Evolutionary conservation across 2,888 invertebrate species (phyloP).

Genomic region (Coecobrya sp.): DNA sequence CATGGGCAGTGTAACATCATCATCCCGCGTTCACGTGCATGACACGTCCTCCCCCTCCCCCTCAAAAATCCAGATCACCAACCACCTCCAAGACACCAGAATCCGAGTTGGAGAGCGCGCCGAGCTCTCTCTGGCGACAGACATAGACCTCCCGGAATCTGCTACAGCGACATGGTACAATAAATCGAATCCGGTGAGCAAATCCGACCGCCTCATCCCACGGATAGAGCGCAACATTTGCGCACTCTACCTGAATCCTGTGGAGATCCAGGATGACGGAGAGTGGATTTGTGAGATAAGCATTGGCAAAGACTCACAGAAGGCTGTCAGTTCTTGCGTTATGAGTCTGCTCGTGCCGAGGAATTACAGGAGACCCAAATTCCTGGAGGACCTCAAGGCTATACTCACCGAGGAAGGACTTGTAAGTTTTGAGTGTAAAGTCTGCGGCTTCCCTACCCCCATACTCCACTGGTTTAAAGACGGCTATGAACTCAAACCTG

Average conservation of each 20-base stretch:
- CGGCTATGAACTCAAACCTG: conserved; percentile 96
- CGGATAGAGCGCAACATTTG: conserved; percentile 94
- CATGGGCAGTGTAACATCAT: conserved; percentile 95
- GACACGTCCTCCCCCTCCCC: background rate
- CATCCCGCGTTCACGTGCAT: conserved; percentile 93
- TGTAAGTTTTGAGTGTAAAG: conserved; percentile 96
- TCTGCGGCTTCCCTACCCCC: conserved; percentile 89
- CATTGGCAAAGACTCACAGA: conserved; percentile 87
- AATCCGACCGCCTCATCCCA: conserved; percentile 88
- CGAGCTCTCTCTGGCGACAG: conserved; percentile 88
- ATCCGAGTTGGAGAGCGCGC: conserved; percentile 93
- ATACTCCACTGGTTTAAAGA: conserved; percentile 96
- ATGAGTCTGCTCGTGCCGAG: conserved; percentile 92
- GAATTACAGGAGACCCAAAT: conserved; percentile 95
- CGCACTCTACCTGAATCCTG: conserved; percentile 92
- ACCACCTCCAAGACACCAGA: conserved; percentile 90
- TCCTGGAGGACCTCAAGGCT: conserved; percentile 96
- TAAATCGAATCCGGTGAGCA: conserved; percentile 91
- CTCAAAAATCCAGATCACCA: background rate
- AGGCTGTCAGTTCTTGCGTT: conserved; percentile 81
- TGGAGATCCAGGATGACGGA: conserved; percentile 94
- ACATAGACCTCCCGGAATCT: conserved; percentile 93
- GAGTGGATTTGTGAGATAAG: conserved; percentile 96
- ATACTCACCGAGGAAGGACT: conserved; percentile 96
- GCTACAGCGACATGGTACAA: conserved; percentile 95